Evolutionary conservation across 2,888 invertebrate species (phyloP), one percentile per base, ranked within the genome.

Genomic region (Geotrupes spiniger): DNA sequence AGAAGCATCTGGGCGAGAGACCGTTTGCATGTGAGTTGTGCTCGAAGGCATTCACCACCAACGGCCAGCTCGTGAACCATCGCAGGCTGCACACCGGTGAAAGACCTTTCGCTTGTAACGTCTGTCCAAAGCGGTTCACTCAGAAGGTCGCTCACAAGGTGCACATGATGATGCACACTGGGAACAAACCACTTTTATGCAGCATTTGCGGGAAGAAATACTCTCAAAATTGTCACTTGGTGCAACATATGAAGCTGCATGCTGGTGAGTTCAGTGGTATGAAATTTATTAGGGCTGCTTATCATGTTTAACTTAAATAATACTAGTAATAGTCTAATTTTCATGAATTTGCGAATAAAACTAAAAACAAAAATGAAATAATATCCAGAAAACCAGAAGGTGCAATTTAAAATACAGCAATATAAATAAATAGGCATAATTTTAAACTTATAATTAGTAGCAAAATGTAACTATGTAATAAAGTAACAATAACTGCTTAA

Each of bases 91-190:
- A 62, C 45, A 62, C 62, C 1, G 62, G 70, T 3, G 69, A 71
- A 28, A 63, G 59, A 47, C 70, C 70, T 0, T 70, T 66, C 56
- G 58, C 57, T 2, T 71, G 71, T 54, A 62, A 63, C 11, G 55
- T 68, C 31, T 71, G 71, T 45, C 59, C 63, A 4, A 69, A 69
- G 50, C 59, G 61, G 36, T 70, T 70, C 52, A 62, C 65, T 3
- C 64, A 68, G 12, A 60, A 62, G 38, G 57, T 56, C 10, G 58
- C 61, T 8, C 54, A 54, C 36, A 59, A 56, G 5, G 52, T 59
- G n/a, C 63, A 63, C 38, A 58, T 60, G 60, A 61, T 63, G 61
- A 56, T 54, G 0, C 63, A 63, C 28, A 59, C 58, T 1, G 62
- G 61, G 1, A 54, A 61, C 15, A 63, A 62, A 31, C 61, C 60